phyloP scores from a whole-genome alignment of 2,797 vertebrate genomes.

The Tachyglossus aculeatus region DNA sequence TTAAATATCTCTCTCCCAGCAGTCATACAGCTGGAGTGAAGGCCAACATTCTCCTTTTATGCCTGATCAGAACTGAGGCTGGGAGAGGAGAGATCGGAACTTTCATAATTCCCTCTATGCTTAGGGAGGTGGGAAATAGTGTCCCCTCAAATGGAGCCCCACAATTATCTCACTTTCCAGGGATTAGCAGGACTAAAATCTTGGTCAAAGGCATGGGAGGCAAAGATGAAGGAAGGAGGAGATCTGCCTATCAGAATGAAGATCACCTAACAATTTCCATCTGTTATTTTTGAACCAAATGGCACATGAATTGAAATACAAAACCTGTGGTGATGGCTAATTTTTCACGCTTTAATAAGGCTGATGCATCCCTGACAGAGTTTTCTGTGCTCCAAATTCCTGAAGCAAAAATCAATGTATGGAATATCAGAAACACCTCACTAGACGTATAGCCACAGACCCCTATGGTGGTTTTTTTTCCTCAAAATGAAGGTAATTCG shows the following conservation, averaged over 20 bases:
- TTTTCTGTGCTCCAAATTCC: not conserved
- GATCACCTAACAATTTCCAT: no score
- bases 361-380: not conserved
- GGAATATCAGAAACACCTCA: not conserved
- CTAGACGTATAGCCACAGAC: not conserved
- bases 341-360: not conserved
- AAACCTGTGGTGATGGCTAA: not conserved
- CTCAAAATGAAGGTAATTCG: not conserved
- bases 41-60: no score
- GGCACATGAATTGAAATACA: not conserved
- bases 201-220: not conserved
- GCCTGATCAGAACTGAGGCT: no score
- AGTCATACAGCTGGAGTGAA: no score
- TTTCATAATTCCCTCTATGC: no score
- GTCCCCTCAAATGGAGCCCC: no score
- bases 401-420: not conserved
- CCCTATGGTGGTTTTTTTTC: not conserved
- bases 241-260: not conserved
- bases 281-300: not conserved
- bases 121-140: no score
- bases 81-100: no score
- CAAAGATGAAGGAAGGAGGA: not conserved
- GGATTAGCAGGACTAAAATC: no score
- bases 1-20: no score
- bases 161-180: no score